Evolutionary conservation across 1,140 invertebrate genomes (phyloP).

Genomic region (Drosophila jambulina): DNA sequence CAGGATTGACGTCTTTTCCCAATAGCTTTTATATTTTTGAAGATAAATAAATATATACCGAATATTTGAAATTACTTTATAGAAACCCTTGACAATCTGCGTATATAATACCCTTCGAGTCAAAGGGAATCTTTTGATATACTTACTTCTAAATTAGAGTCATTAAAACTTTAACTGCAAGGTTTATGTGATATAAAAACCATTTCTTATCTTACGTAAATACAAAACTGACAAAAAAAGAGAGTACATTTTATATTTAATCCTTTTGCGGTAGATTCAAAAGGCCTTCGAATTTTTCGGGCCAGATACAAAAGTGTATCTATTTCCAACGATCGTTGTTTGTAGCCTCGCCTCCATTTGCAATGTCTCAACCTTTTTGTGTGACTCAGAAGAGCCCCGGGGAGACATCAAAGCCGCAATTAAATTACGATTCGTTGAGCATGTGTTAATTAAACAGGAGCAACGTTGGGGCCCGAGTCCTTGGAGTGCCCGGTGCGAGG

Average conservation of each 20-base stretch:
- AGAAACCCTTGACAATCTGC: not conserved
- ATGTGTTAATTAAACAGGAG: slow-evolving; percentile 83
- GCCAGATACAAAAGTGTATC: not conserved
- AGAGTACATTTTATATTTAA: not conserved
- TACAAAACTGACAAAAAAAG: not conserved
- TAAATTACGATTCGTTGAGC: slow-evolving; percentile 85
- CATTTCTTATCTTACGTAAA: not conserved
- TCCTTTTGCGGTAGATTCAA: not conserved
- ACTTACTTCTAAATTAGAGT: not conserved
- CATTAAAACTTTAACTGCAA: not conserved
- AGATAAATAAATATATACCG: not conserved
- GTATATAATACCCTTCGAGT: not conserved
- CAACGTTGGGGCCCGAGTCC: slow-evolving; percentile 51
- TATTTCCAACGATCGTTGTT: not conserved
- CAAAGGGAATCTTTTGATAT: not conserved
- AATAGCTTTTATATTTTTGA: not conserved
- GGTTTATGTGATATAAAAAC: not conserved
- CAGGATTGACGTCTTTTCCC: no score
- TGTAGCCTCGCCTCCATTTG: not conserved
- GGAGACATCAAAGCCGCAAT: slow-evolving; percentile 74
- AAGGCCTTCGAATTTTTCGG: no score
- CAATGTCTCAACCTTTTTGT: slow-evolving; percentile 32
- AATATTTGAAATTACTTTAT: not conserved
- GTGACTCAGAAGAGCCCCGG: slow-evolving; percentile 32
- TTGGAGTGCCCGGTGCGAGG: slow-evolving; percentile 51